Conservation (phyloP, 2,888 invertebrate species). For the Nomada goodeniana region DNA sequence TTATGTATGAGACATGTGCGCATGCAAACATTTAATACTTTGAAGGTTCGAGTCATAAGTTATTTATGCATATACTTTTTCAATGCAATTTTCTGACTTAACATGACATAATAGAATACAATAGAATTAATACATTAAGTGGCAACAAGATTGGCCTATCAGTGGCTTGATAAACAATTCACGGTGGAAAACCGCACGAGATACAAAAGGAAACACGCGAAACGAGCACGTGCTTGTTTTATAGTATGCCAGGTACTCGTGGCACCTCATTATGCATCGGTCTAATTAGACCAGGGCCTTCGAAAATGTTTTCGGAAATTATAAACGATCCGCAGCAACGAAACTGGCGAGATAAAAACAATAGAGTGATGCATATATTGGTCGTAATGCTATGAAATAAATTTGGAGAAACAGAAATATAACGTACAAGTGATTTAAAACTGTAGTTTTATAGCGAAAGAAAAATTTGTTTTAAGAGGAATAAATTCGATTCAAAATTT, state of each 20-base stretch:
- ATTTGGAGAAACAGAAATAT: neutral
- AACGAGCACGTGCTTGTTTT: neutral
- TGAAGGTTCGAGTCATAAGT: no score
- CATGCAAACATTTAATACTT: no score
- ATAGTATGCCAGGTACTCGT: neutral
- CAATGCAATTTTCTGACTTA: no score
- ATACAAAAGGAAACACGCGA: neutral
- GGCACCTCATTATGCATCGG: neutral
- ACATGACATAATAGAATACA: no score
- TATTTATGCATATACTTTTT: no score
- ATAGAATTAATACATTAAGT: neutral
- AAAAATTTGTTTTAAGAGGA: no score
- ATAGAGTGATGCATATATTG: no score
- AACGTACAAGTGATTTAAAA: no score
- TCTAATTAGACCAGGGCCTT: neutral
- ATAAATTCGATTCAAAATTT: no score
- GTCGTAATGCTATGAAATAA: neutral
- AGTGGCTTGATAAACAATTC: neutral
- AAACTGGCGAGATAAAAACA: neutral
- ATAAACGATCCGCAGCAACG: neutral
- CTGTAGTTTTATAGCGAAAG: no score
- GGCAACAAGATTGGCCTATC: neutral
- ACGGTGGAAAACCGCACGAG: neutral
- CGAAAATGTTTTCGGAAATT: conserved; percentile 2
- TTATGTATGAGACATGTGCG: no score